Evolutionary conservation across 35 echinoderm and acorn worm species (phyloP), one percentile per base, ranked within the genome.

Genomic region (Apostichopus japonicus): DNA sequence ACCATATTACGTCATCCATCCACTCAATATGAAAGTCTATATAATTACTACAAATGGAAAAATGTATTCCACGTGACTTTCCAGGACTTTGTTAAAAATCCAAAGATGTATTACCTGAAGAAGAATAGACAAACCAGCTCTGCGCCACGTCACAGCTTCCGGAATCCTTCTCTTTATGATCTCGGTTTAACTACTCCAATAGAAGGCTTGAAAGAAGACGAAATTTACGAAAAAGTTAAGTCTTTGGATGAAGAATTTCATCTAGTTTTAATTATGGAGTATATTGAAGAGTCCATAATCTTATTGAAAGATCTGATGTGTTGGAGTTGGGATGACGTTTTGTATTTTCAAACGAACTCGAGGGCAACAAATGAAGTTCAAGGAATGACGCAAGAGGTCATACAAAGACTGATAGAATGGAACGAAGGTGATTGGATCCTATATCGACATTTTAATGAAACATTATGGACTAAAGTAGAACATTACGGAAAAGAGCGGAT

Each of bases 1-100:
- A 94, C 87, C 56, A 94, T 94, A 54, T 54, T 94, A 17, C 93
- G 93, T n/a, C 76, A 94, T 77, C 93, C 93, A 17, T 77, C 58
- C 14, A 91, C 88, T 52, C 88, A 90, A 87, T 94, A 56, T 77
- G 93, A 94, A 90, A 91, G 87, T 25, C 9, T 91, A 70, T 94
- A 90, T 54, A 86, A 24, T 8, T 94, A 91, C 79, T 91, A 75
- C 16, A 87, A 79, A 23, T 93, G 62, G 73, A 11, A 93, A 24
- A 7, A 70, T 67, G 17, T 55, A 22, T 91, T 53, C 56, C 23
- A 70, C 1, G 54, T 72, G 2, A 17, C 57, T 6, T 77, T 94
- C 55, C 19, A 87, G 24, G 27, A 79, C 11, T 94, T 94, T 79
- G 51, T 86, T 1, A 56, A 91, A 72, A 63, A 83, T 78, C 93